These are phyloP conservation scores for Leptinotarsa lineolata DNA, from an alignment of 1,140 invertebrate genomes.

Conservation along the genomic window DNA sequence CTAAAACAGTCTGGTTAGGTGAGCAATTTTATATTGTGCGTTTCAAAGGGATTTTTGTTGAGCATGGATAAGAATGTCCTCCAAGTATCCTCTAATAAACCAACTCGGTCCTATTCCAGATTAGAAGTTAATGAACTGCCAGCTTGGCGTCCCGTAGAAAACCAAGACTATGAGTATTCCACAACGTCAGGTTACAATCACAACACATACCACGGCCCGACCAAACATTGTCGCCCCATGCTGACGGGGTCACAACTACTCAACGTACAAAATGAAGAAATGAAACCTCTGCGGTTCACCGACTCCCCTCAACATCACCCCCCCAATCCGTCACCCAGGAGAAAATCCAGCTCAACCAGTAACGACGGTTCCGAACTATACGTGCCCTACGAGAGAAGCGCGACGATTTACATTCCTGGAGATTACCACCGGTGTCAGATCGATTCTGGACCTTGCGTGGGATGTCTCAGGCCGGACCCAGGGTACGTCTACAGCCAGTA, in stretches of 20 bases:
- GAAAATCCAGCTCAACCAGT: constrained; percentile 69
- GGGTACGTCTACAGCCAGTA: constrained; percentile 40
- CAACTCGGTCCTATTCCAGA: constrained; percentile 32
- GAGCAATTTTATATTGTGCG: too few relatives aligned
- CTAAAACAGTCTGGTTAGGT: too few relatives aligned
- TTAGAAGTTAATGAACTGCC: constrained; percentile 47
- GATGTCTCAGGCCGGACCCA: constrained; percentile 32
- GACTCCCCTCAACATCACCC: constrained; percentile 76
- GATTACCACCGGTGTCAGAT: constrained; percentile 55
- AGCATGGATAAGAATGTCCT: too few relatives aligned
- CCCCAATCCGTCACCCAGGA: constrained; percentile 71
- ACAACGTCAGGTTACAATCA: constrained; percentile 70
- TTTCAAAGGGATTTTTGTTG: too few relatives aligned
- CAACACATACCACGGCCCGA: constrained; percentile 90
- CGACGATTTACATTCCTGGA: constrained; percentile 62
- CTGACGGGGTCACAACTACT: constrained; percentile 58
- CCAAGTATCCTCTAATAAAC: too few relatives aligned
- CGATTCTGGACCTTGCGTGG: constrained; percentile 39
- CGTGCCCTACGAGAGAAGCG: constrained; percentile 56
- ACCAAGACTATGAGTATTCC: constrained; percentile 62
- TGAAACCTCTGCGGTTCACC: constrained; percentile 73
- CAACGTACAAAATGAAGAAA: constrained; percentile 59
- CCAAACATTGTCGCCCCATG: constrained; percentile 74
- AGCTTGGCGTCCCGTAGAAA: constrained; percentile 49
- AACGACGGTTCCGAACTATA: constrained; percentile 65